phyloP scores from a whole-genome alignment of 2,888 invertebrate genomes.

The Lordiphosa fenestrarum region DNA sequence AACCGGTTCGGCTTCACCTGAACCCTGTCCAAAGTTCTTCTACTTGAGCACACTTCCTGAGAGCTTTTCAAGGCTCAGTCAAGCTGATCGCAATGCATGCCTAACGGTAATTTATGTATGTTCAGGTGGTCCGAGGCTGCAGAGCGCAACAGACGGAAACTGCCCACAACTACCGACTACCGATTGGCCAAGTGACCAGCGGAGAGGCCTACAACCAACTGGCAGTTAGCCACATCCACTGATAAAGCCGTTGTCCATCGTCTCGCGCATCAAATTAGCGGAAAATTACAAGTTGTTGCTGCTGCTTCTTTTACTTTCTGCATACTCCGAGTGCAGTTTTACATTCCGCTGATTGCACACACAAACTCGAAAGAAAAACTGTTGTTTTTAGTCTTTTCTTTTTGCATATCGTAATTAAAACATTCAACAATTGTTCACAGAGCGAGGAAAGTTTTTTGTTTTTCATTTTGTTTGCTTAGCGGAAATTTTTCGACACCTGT shows the following conservation, averaged over 20 bases:
- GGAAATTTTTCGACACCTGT: slow-evolving; percentile 40
- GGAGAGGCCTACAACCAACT: slow-evolving; percentile 6
- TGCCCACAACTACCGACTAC: slow-evolving; percentile 14
- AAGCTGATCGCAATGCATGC: slow-evolving; percentile 6
- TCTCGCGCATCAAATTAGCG: slow-evolving; percentile 66
- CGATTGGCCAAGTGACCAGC: slow-evolving; percentile 29
- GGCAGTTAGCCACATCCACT: slow-evolving; percentile 3
- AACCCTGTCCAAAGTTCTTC: no score
- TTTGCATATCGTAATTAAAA: slow-evolving; percentile 37
- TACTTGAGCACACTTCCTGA: not conserved
- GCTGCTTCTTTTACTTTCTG: slow-evolving; percentile 42
- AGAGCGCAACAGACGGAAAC: slow-evolving; percentile 63
- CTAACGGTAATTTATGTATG: slow-evolving; percentile 34
- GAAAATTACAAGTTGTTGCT: slow-evolving; percentile 56
- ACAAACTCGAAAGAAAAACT: slow-evolving; percentile 37
- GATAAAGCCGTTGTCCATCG: slow-evolving; percentile 25
- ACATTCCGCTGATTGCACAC: slow-evolving; percentile 42
- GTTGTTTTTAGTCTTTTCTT: slow-evolving; percentile 22
- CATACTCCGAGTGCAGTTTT: slow-evolving; percentile 36
- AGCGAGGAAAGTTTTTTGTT: slow-evolving; percentile 34
- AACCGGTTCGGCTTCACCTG: no score
- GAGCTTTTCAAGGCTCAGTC: slow-evolving; percentile 10
- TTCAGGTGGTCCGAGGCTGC: slow-evolving; percentile 28
- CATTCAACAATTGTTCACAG: slow-evolving; percentile 36
- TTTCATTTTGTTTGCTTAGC: slow-evolving; percentile 10